Evolutionary conservation across 2,113 vertebrate species (phyloP).

Genomic region (Zosterops japonicus): DNA sequence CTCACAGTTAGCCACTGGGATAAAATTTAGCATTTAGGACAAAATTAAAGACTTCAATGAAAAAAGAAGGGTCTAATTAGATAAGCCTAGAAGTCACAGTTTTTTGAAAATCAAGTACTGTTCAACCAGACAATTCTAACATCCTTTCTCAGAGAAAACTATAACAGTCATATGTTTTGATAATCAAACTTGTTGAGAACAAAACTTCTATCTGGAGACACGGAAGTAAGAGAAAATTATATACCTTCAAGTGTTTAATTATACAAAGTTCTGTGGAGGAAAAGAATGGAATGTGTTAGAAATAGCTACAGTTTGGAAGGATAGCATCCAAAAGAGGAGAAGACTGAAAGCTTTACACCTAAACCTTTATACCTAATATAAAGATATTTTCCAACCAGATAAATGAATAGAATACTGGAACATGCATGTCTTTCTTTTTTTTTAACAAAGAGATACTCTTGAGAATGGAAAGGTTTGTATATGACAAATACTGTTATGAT

Average conservation of each 20-base stretch:
- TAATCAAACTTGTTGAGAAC: neutral
- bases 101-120: neutral
- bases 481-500: neutral
- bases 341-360: neutral
- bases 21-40: neutral
- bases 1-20: neutral
- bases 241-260: neutral
- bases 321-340: neutral
- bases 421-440: fast-evolving
- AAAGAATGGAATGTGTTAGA: neutral
- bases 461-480: neutral
- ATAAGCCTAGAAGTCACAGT: neutral
- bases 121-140: neutral
- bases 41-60: neutral
- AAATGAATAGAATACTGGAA: neutral
- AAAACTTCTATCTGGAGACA: neutral
- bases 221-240: neutral
- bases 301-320: neutral
- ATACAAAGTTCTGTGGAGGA: neutral
- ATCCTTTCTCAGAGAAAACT: neutral
- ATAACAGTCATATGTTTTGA: neutral
- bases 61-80: neutral
- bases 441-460: neutral
- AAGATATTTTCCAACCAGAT: neutral
- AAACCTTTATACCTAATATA: neutral